Conservation (phyloP, 1,140 invertebrate genomes). For the Monochamus saltuarius region DNA sequence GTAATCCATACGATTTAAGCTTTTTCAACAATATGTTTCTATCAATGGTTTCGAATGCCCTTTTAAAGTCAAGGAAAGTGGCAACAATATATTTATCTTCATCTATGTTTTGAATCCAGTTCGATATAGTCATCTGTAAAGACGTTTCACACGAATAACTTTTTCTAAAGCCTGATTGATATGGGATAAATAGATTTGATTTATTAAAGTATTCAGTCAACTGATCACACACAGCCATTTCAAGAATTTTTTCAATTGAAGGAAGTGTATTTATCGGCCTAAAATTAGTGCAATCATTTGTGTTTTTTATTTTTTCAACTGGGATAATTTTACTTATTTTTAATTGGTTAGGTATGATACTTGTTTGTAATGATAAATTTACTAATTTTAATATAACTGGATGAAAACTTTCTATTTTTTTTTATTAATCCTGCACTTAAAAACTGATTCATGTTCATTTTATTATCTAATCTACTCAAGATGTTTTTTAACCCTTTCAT, state of each 20-base stretch:
- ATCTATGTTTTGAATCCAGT: conserved; percentile 8
- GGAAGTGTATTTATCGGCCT: conserved; percentile 2
- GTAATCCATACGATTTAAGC: conserved; percentile 6
- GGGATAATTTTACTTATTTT: background rate
- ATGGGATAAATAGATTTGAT: conserved; percentile 3
- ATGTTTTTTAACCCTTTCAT: too few species aligned
- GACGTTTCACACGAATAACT: conserved; percentile 1
- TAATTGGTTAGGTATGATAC: background rate
- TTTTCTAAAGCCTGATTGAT: conserved; percentile 7
- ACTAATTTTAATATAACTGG: too few species aligned
- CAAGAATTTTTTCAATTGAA: conserved; percentile 9
- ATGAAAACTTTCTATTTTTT: too few species aligned
- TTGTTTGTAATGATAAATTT: background rate
- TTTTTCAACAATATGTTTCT: conserved; percentile 3
- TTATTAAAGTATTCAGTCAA: conserved; percentile 7
- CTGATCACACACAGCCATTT: conserved; percentile 8
- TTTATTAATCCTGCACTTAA: too few species aligned
- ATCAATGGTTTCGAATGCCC: conserved; percentile 10
- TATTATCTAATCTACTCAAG: too few species aligned
- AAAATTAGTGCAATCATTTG: conserved; percentile 2
- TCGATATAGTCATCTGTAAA: conserved; percentile 9
- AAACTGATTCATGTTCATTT: too few species aligned
- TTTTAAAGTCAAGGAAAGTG: conserved; percentile 6
- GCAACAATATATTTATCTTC: conserved; percentile 4
- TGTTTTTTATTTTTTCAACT: conserved; percentile 1